Evolutionary conservation across 2,888 invertebrate species (phyloP).

Genomic region (Aphrophora alni): DNA sequence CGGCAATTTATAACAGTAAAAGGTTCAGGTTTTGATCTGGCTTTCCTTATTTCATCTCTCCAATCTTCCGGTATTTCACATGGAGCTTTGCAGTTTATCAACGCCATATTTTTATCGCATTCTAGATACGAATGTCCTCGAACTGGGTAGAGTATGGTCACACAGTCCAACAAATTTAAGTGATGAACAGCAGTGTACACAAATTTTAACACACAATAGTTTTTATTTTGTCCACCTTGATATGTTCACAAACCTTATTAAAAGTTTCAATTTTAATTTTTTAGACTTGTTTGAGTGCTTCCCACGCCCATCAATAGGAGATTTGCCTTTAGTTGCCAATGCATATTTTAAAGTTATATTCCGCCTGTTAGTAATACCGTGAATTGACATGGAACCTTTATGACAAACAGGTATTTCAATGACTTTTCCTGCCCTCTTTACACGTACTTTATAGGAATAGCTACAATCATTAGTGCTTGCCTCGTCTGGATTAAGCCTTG

Average conservation of each 20-base stretch:
- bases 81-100: too few species aligned
- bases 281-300: too few species aligned
- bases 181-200: too few species aligned
- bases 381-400: conserved; percentile 28
- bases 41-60: conserved; percentile 33
- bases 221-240: too few species aligned
- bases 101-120: too few species aligned
- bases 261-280: too few species aligned
- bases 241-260: too few species aligned
- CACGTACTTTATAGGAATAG: conserved; percentile 33
- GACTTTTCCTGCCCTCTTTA: conserved; percentile 24
- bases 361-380: conserved; percentile 29
- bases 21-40: conserved; percentile 33
- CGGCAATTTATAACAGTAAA: conserved; percentile 30
- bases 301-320: too few species aligned
- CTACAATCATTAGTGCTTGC: conserved; percentile 16
- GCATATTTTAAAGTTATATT: conserved; percentile 25
- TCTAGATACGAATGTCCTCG: too few species aligned
- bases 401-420: conserved; percentile 32
- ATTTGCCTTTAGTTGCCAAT: not conserved
- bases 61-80: conserved; percentile 29
- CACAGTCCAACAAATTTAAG: too few species aligned
- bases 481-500: conserved; percentile 25
- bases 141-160: too few species aligned
- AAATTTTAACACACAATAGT: too few species aligned